Conservation (phyloP, 37 sponge, comb jelly and placozoan species). For the Dysidea cf. avara region DNA sequence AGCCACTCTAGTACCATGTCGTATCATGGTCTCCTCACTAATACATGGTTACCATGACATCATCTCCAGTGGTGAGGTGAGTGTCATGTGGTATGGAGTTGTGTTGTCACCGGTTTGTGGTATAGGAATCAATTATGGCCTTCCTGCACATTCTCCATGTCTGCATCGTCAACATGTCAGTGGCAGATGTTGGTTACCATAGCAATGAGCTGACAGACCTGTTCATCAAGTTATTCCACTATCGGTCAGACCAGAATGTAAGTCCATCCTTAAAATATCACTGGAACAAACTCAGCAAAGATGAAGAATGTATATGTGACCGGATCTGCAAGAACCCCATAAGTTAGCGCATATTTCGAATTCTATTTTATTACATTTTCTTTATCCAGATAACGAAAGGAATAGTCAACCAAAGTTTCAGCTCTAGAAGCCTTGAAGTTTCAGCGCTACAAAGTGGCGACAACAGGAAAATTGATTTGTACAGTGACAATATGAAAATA, state of each 20-base stretch:
- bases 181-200: constrained; percentile 42
- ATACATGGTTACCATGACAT: constrained; percentile 20
- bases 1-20: constrained; percentile 34
- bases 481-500: no score
- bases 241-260: constrained; percentile 43
- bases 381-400: no score
- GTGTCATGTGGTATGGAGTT: neutral
- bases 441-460: no score
- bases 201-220: constrained; percentile 26
- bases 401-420: no score
- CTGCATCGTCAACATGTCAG: constrained; percentile 17
- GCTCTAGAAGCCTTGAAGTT: no score
- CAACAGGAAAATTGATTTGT: no score
- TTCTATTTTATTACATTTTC: no score
- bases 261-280: no score
- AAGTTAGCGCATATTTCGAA: no score
- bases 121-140: constrained; percentile 40
- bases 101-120: neutral
- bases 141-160: constrained; percentile 54
- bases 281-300: no score
- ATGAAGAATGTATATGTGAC: no score
- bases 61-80: constrained; percentile 20
- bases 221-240: constrained; percentile 46
- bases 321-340: no score
- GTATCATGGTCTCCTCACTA: constrained; percentile 51